Conservation (phyloP, 2,888 invertebrate genomes). For the Troides helena region DNA sequence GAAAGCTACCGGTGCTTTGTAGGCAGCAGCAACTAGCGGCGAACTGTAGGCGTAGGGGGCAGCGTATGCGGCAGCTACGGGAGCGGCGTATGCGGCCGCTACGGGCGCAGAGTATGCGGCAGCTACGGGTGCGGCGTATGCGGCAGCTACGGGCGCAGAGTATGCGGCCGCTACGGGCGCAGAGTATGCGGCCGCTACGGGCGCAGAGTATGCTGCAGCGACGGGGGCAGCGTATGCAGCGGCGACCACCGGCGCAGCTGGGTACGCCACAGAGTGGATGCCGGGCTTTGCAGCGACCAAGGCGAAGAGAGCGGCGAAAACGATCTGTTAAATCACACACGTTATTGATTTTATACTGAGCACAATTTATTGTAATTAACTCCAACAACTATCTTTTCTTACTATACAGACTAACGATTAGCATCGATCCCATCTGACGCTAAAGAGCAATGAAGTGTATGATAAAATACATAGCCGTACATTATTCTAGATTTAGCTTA, state of each 20-base stretch:
- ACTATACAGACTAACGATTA: no score
- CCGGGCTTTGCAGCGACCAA: no score
- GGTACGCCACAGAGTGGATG: conserved; percentile 43
- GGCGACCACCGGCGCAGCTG: conserved; percentile 48
- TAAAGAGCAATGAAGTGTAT: no score
- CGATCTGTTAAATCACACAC: conserved; percentile 46
- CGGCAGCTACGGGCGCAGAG: conserved; percentile 53
- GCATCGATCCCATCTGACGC: no score
- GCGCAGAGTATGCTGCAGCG: conserved; percentile 60
- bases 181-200: conserved; percentile 53
- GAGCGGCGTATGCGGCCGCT: conserved; percentile 39
- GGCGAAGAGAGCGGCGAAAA: conserved; percentile 52
- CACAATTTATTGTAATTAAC: no score
- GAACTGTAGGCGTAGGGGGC: conserved; percentile 42
- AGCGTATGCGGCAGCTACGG: conserved; percentile 40
- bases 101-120: conserved; percentile 64
- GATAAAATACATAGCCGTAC: no score
- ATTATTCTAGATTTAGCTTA: no score
- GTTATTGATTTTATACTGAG: not conserved
- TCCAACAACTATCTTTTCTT: no score
- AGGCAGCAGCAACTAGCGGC: conserved; percentile 23
- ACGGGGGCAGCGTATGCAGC: conserved; percentile 61
- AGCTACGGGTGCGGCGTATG: conserved; percentile 42
- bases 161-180: conserved; percentile 57
- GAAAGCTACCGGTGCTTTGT: conserved; percentile 22